These are phyloP conservation scores for Hemitrygon akajei DNA, from an alignment of 2,797 vertebrate species.

Conservation along the genomic window DNA sequence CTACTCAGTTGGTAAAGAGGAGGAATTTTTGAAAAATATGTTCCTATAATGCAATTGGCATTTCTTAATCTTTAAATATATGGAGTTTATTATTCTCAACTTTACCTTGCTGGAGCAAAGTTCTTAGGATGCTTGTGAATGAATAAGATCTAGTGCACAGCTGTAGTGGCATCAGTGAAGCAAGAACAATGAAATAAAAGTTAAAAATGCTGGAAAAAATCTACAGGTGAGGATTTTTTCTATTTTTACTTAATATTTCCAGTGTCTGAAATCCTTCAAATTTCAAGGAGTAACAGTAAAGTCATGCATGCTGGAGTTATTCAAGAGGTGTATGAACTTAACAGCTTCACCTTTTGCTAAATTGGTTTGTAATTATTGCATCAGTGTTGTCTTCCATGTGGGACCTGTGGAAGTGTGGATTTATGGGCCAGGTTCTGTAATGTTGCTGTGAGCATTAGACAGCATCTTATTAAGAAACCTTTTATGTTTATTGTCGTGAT, in stretches of 20 bases:
- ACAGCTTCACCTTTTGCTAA: no score
- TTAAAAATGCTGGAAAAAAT: no score
- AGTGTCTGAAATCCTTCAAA: no score
- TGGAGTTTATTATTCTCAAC: background rate
- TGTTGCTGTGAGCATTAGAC: background rate
- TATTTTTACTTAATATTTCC: no score
- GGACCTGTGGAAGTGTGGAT: background rate
- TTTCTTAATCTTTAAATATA: background rate
- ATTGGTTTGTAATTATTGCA: background rate
- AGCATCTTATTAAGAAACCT: background rate
- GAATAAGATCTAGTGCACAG: background rate
- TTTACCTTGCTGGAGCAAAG: background rate
- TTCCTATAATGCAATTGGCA: background rate
- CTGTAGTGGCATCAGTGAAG: background rate
- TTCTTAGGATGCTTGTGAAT: background rate
- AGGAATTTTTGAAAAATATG: background rate
- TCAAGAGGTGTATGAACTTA: background rate
- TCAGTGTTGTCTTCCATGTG: background rate
- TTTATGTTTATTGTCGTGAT: background rate
- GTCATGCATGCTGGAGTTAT: background rate
- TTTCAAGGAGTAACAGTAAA: no score
- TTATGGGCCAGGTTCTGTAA: background rate
- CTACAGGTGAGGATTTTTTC: no score
- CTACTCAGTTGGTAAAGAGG: background rate
- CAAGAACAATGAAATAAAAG: background rate